A percentile compares a stretch with the other conserved stretches of the same genome.
Evolutionary conservation across 2,888 invertebrate genomes (phyloP).

Genomic region (Pantelozetes paolii): DNA sequence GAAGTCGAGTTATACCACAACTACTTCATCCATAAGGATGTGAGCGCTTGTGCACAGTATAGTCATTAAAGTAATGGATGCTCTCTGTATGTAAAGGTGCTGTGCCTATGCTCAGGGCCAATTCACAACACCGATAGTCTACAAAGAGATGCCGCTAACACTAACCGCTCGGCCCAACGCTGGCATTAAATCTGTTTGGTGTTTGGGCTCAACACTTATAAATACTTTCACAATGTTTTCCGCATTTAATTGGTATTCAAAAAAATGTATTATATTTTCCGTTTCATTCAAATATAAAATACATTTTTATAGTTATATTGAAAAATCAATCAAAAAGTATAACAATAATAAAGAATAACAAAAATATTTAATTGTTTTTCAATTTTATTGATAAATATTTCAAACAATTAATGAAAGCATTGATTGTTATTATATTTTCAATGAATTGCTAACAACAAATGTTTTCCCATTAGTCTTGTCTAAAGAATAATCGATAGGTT

Average conservation of each 20-base stretch:
- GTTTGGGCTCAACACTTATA: slow-evolving; percentile 18
- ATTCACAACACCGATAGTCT: slow-evolving; percentile 2
- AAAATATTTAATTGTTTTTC: no score
- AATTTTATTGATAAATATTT: no score
- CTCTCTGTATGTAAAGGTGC: neutral
- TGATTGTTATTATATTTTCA: no score
- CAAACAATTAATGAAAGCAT: no score
- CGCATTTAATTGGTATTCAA: neutral
- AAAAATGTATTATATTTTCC: neutral
- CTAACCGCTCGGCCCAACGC: neutral
- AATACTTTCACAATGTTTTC: neutral
- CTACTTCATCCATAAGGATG: neutral
- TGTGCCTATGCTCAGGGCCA: neutral
- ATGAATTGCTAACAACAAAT: no score
- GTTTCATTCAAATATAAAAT: neutral
- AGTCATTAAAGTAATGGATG: slow-evolving; percentile 20
- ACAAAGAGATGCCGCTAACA: slow-evolving; percentile 19
- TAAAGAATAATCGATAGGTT: no score
- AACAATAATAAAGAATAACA: neutral
- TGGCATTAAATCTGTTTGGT: neutral
- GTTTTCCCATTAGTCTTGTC: no score
- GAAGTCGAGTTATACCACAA: slow-evolving; percentile 1
- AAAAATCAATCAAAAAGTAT: no score
- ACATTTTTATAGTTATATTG: neutral
- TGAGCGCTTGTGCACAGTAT: neutral